Conservation (phyloP, 2,797 vertebrate genomes). For the Spinus olivaceus region DNA sequence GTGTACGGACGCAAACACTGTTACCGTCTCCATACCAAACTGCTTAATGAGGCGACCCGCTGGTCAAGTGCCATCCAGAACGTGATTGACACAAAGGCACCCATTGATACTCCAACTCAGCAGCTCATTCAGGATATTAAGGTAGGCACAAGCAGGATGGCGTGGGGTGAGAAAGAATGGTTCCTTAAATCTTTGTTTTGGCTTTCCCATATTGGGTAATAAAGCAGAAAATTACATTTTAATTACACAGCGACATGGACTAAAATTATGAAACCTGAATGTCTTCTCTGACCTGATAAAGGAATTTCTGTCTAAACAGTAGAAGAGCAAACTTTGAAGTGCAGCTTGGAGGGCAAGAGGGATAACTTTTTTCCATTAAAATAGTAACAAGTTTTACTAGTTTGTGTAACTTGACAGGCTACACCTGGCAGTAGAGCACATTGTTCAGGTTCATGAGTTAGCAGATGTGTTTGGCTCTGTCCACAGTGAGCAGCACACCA, state of each 20-base stretch:
- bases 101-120: slow-evolving; percentile 95
- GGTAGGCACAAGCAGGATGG: slow-evolving; percentile 69
- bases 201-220: neutral
- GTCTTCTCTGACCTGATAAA: neutral
- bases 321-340: neutral
- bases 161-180: neutral
- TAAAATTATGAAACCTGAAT: neutral
- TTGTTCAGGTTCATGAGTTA: neutral
- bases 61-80: slow-evolving; percentile 94
- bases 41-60: slow-evolving; percentile 90
- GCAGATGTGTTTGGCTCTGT: neutral
- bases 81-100: slow-evolving; percentile 92
- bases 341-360: neutral
- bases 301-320: neutral
- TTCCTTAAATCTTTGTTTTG: neutral
- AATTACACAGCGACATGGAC: neutral
- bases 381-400: neutral
- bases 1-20: slow-evolving; percentile 93
- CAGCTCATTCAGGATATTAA: slow-evolving; percentile 96
- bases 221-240: neutral
- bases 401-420: neutral
- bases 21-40: slow-evolving; percentile 90
- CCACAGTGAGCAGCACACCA: neutral
- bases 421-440: neutral
- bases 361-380: neutral